phyloP scores from a whole-genome alignment of 2,797 vertebrate species.

The Heliangelus exortis region DNA sequence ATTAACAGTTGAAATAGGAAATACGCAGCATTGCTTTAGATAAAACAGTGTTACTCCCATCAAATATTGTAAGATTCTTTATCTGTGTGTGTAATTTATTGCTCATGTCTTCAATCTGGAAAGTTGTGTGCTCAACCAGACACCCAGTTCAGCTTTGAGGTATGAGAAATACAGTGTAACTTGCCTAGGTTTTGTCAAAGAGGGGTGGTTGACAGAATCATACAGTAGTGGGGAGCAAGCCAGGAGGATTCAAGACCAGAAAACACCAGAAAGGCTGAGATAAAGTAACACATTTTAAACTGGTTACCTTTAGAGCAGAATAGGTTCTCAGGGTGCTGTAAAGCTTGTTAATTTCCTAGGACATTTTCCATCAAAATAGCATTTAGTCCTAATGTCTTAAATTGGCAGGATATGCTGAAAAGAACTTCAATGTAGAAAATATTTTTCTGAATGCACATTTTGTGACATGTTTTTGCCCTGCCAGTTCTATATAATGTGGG shows the following conservation, averaged over 20 bases:
- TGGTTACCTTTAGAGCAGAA: not conserved
- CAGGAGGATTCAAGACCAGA: not conserved
- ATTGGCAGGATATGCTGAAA: not conserved
- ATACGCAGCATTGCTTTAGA: not conserved
- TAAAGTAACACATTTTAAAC: not conserved
- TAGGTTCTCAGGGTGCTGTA: not conserved
- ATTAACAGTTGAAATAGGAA: not conserved
- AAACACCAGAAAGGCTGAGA: not conserved
- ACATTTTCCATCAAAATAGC: not conserved
- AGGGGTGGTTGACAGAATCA: not conserved
- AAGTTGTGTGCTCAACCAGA: not conserved
- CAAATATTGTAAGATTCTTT: not conserved
- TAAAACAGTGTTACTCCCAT: not conserved
- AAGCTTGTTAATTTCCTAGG: not conserved
- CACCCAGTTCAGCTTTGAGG: not conserved
- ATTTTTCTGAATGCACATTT: not conserved
- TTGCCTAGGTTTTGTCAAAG: not conserved
- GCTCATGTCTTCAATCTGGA: not conserved
- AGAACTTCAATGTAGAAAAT: not conserved
- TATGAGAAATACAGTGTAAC: not conserved
- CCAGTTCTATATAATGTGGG: not conserved
- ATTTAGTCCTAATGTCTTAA: not conserved
- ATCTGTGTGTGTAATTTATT: not conserved
- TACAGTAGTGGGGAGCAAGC: not conserved
- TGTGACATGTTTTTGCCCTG: not conserved